Evolutionary conservation across 2,113 vertebrate genomes (phyloP).

Genomic region (rat (Rattus norvegicus)): DNA sequence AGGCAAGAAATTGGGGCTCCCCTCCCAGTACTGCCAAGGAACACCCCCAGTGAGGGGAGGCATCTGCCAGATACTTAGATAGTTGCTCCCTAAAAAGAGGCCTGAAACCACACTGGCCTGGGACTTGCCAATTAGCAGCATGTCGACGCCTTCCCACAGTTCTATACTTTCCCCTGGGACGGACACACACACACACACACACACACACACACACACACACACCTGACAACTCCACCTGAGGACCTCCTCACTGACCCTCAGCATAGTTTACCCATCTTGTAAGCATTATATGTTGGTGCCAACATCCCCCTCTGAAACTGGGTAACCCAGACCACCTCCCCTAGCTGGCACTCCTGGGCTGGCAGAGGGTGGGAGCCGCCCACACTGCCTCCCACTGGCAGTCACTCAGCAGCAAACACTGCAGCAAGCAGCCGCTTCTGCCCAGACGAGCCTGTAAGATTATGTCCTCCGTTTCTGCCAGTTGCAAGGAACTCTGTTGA

Average conservation of each 20-base stretch:
- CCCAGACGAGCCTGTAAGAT: not conserved
- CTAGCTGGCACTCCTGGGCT: not conserved
- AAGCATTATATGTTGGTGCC: not conserved
- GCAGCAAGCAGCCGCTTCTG: slow-evolving; percentile 40
- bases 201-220: no score
- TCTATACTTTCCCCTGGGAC: not conserved
- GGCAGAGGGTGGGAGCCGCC: not conserved
- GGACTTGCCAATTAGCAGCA: not conserved
- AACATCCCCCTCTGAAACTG: not conserved
- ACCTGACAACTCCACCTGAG: not conserved
- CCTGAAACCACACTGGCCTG: not conserved
- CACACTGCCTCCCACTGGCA: not conserved
- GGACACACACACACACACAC: no score
- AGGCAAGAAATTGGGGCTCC: not conserved
- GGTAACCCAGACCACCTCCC: not conserved
- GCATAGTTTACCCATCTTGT: not conserved
- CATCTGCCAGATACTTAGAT: not conserved
- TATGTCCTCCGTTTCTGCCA: not conserved
- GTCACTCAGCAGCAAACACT: not conserved
- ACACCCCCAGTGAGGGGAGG: not conserved
- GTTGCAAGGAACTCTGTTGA: slow-evolving; percentile 27
- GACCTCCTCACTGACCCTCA: not conserved
- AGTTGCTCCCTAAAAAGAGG: not conserved
- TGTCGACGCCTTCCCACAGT: not conserved
- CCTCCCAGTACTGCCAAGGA: not conserved